Percentiles rank a stretch among this genome's conserved stretches.
Conservation (phyloP, 2,888 invertebrate genomes). For the Noctua pronuba region DNA sequence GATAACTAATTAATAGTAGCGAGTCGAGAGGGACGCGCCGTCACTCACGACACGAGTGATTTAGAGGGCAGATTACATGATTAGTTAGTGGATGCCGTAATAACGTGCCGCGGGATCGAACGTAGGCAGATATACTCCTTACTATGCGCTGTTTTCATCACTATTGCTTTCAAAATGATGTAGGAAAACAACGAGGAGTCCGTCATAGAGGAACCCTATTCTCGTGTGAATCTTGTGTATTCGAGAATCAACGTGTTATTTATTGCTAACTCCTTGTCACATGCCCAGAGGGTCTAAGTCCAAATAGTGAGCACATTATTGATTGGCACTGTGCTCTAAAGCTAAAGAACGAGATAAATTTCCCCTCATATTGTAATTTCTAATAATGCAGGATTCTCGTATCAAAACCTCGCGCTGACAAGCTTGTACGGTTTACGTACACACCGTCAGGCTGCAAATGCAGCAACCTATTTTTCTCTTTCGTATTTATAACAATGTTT, state of each 20-base stretch:
- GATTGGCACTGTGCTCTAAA: too few relatives aligned
- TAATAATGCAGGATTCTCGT: too few relatives aligned
- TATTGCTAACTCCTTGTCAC: neutral
- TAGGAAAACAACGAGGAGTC: neutral
- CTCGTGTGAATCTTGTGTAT: neutral
- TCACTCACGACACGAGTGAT: neutral
- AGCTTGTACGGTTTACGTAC: too few relatives aligned
- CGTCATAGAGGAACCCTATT: neutral
- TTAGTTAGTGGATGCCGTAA: neutral
- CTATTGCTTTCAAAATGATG: neutral
- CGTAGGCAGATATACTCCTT: neutral
- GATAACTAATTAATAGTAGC: slow-evolving; percentile 6
- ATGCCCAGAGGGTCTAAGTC: neutral
- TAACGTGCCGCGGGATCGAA: neutral
- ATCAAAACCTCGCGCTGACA: too few relatives aligned
- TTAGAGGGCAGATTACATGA: neutral
- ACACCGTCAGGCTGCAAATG: too few relatives aligned
- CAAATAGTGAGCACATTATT: neutral
- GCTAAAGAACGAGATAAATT: too few relatives aligned
- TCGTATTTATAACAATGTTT: too few relatives aligned
- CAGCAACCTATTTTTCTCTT: too few relatives aligned
- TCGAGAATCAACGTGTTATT: neutral
- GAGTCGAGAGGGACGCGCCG: slow-evolving; percentile 15
- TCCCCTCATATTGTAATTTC: too few relatives aligned
- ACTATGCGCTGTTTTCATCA: neutral